Percentiles rank a stretch among this genome's conserved stretches.
Conservation (phyloP, 2,888 invertebrate genomes). For the Diaphora mendica region DNA sequence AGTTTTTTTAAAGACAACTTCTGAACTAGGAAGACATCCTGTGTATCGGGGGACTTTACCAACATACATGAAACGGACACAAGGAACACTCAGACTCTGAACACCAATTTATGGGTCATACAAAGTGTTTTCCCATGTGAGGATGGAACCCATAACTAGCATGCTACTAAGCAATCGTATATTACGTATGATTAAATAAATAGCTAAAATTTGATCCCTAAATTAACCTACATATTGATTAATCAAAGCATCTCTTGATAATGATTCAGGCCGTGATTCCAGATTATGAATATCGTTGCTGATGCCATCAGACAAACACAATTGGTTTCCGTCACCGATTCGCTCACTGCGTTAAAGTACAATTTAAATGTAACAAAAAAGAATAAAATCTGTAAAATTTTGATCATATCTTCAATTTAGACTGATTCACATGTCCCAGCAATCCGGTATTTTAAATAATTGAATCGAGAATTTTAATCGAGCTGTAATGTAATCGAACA, state of each 20-base stretch:
- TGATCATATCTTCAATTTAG: conserved; percentile 18
- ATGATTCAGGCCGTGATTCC: background rate
- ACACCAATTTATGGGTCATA: no score
- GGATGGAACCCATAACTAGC: background rate
- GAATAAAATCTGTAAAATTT: conserved; percentile 1
- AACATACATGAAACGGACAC: no score
- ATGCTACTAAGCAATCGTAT: background rate
- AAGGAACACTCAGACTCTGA: no score
- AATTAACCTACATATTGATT: background rate
- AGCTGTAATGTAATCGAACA: conserved; percentile 12
- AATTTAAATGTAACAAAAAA: conserved; percentile 5
- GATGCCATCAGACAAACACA: background rate
- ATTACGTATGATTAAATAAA: background rate
- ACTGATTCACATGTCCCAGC: conserved; percentile 10
- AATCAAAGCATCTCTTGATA: background rate
- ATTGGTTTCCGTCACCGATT: background rate
- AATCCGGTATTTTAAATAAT: conserved; percentile 17
- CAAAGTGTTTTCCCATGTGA: no score
- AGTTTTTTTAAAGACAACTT: no score
- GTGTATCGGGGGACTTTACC: no score
- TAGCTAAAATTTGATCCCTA: background rate
- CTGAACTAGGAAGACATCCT: no score
- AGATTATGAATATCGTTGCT: background rate
- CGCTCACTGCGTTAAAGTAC: background rate
- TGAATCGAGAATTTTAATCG: conserved; percentile 17